Evolutionary conservation across 2,113 vertebrate species (phyloP), one percentile per base, ranked within the genome.

Genomic region (Onychostoma macrolepis): DNA sequence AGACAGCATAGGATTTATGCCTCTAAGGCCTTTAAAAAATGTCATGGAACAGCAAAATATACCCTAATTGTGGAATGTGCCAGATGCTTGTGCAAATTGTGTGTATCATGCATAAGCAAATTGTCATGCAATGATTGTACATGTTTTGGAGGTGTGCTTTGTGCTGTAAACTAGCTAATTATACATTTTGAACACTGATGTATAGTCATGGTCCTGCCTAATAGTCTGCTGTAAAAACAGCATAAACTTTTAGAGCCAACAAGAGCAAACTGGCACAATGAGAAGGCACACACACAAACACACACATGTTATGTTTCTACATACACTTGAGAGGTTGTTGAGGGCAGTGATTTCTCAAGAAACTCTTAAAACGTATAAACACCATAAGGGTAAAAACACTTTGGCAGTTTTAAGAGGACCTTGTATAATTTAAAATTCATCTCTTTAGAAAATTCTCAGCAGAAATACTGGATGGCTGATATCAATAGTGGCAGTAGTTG

Each of bases 401-500:
- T 83, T 86, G 81, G 75, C 67, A 86, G 58, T 26, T 65, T 2
- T 79, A 76, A 72, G 28, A 84, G 58, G 43, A 72, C 10, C n/a
- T 71, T 76, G n/a, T 80, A 63, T 80, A 67, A 36, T 61, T 28
- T 67, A 69, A 15, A 83, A 56, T 38, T 11, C 7, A 26, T 12
- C 13, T 5, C 2, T 83, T 58, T 61, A 33, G 50, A 78, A 83
- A 77, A 84, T 84, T 41, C 61, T 78, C 43, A 53, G 58, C 48
- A 65, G 58, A 75, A 76, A 76, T 76, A 87, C 19, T 53, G 50
- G 38, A 69, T 58, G 48, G 43, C 58, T 71, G 75, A 87, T 77
- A 78, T 19, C 19, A 33, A 19, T 78, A 78, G 26, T 87, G 77
- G 88, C 88, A 89, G 85, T 80, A 86, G 13, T 80, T 86, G 63